A percentile compares a stretch with the other conserved stretches of the same genome.
Conservation (phyloP, 2,113 vertebrate genomes). For the Butorides virescens region DNA sequence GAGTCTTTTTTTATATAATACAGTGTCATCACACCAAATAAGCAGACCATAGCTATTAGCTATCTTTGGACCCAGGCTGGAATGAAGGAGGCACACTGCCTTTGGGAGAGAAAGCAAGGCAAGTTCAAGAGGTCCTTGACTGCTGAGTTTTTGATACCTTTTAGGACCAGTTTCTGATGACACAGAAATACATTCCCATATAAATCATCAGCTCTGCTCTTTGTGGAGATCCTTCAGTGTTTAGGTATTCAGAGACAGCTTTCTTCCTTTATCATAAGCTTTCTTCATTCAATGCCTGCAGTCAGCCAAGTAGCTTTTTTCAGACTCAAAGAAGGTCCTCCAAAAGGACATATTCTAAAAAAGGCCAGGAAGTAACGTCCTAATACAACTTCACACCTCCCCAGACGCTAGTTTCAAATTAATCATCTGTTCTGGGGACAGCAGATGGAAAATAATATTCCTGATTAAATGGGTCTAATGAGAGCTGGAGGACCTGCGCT, state of each 20-base stretch:
- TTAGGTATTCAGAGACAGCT: background rate
- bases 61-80: background rate
- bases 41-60: background rate
- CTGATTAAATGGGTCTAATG: constrained; percentile 10
- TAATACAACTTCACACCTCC: constrained; percentile 3
- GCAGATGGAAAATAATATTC: constrained; percentile 24
- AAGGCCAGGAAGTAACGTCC: background rate
- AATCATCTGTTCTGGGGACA: constrained; percentile 24
- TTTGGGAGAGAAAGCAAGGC: background rate
- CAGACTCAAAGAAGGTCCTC: background rate
- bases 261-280: background rate
- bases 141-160: background rate
- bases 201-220: background rate
- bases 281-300: background rate
- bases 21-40: background rate
- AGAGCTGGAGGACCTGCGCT: background rate
- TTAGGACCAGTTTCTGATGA: background rate
- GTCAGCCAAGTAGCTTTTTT: background rate
- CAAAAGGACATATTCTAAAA: background rate
- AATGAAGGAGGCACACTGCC: background rate
- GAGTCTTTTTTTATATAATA: background rate
- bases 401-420: constrained; percentile 17
- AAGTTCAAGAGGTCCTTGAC: background rate
- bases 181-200: background rate
- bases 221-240: background rate